Evolutionary conservation across 2,113 vertebrate genomes (phyloP).

Genomic region (Prinia subflava): DNA sequence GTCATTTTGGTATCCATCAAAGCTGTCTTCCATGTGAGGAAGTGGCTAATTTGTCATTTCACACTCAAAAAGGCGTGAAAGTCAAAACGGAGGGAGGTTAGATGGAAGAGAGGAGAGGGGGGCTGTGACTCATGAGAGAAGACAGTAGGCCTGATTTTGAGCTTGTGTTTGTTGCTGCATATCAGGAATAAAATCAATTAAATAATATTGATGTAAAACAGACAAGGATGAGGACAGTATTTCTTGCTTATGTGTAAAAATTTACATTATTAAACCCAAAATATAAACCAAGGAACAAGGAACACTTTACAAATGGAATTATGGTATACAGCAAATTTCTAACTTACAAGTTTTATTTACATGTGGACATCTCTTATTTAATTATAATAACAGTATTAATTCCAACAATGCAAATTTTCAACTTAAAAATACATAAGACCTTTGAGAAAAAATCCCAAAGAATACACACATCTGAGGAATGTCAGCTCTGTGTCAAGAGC

Average conservation of each 20-base stretch:
- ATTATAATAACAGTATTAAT: slow-evolving; percentile 62
- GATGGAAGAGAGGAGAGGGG: neutral
- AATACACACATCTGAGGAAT: slow-evolving; percentile 54
- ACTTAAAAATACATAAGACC: slow-evolving; percentile 60
- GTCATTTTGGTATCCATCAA: slow-evolving; percentile 63
- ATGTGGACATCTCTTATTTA: slow-evolving; percentile 53
- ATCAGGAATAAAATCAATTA: neutral
- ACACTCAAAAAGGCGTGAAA: slow-evolving; percentile 72
- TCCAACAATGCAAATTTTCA: slow-evolving; percentile 33
- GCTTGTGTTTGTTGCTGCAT: slow-evolving; percentile 34
- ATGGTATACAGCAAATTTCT: slow-evolving; percentile 29
- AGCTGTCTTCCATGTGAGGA: slow-evolving; percentile 66
- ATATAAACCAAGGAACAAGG: neutral
- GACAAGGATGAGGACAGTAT: neutral
- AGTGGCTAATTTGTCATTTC: slow-evolving; percentile 77
- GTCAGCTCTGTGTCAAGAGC: slow-evolving; percentile 55
- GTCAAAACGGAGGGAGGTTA: slow-evolving; percentile 41
- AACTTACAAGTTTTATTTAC: slow-evolving; percentile 61
- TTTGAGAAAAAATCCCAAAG: slow-evolving; percentile 64
- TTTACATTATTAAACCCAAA: slow-evolving; percentile 6
- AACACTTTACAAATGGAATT: slow-evolving; percentile 35
- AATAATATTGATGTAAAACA: neutral
- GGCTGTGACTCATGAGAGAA: neutral
- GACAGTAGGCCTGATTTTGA: neutral
- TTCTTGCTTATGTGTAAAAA: neutral